These are phyloP conservation scores for Bovichtus variegatus DNA, from an alignment of 2,797 vertebrate genomes.

Conservation along the genomic window DNA sequence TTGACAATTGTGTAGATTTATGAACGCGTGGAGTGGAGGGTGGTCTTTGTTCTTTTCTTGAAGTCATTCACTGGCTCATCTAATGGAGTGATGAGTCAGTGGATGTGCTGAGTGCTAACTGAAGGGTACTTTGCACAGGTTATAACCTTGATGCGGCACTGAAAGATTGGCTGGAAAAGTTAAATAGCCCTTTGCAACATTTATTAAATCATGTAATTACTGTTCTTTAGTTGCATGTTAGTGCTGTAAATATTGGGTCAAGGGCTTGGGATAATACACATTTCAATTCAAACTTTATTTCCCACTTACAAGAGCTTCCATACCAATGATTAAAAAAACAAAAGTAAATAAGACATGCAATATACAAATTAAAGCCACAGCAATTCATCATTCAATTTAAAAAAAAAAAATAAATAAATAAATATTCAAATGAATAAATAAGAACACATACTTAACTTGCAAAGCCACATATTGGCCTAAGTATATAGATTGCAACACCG, in stretches of 20 bases:
- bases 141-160: constrained; percentile 25
- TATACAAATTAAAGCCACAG: too few relatives aligned
- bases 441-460: too few relatives aligned
- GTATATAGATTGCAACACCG: not conserved
- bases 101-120: constrained; percentile 27
- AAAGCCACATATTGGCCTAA: too few relatives aligned
- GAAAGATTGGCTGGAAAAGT: constrained; percentile 14
- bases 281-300: not conserved
- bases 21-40: constrained; percentile 27
- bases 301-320: not conserved
- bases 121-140: constrained; percentile 8
- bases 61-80: constrained; percentile 22
- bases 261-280: not conserved
- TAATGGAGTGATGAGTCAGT: constrained; percentile 34
- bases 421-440: too few relatives aligned
- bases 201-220: not conserved
- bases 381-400: not conserved
- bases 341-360: not conserved
- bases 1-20: constrained; percentile 42
- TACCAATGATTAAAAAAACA: not conserved
- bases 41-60: constrained; percentile 26
- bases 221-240: constrained; percentile 6
- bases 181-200: not conserved
- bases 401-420: not conserved
- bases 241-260: not conserved